Base-by-base conservation (phyloP, 1,140 invertebrate genomes). In the Epicauta chinensis region DNA sequence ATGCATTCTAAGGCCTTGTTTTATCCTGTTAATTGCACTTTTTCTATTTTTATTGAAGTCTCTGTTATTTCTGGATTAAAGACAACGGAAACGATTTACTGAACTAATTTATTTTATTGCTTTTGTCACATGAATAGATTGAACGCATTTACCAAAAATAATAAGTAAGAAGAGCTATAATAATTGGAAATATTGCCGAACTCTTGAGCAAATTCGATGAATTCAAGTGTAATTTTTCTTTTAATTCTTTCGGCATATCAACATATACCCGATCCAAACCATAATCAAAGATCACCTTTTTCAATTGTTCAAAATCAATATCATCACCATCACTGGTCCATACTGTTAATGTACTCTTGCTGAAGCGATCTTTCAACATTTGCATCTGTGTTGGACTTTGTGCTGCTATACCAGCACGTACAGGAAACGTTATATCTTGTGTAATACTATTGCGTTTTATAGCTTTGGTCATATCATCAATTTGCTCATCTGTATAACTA, bases 391-490 rank as follows among this genome's bases (percentile, higher is more conserved):
- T 62, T 31, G 70, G 64, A 32, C 86, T 86, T 53, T 85, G 78
- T 0, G 81, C 81, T 0, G 85, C 81, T 14, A 86, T 68, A 31
- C 81, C 81, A 15, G 90, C 86, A 51, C 90, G 76, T 13, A 94
- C 82, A 0, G 91, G 83, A 65, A 92, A 94, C 2, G 90, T 92
- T 42, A 93, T 77, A 35, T 77, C 74, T 61, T 84, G 82, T 11
- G 34, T 56, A 11, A 66, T 45, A 1, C 73, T 67, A 34, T 77
- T 76, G 10, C 76, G 72, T 16, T 73, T 73, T 1, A 91, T 69
- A 10, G 73, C 59, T 7, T 81, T 63, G n/a, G 84, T 60, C 91
- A 95, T 93, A 16, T 75, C 73, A 0, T 83, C 71, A 0, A 91
- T 79, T 32, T 91, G 81, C 0, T 80, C 71, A 16, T 76, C 63